Evolutionary conservation across 1,140 invertebrate species (phyloP).

Genomic region (Psix sp.): DNA sequence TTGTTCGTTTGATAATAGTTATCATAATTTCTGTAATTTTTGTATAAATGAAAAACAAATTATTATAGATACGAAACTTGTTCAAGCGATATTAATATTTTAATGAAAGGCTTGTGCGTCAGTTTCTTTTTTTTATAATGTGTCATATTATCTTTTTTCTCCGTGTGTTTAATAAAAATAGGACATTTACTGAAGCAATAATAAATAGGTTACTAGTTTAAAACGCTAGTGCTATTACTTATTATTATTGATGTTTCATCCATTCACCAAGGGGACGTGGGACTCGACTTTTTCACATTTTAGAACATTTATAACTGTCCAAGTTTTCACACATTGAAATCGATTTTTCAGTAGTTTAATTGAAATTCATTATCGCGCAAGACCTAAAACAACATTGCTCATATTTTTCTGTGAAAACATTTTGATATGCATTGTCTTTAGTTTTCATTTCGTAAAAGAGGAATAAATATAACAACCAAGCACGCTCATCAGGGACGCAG

Average conservation of each 20-base stretch:
- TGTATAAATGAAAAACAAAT: too few relatives aligned
- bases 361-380: conserved; percentile 44
- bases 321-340: too few relatives aligned
- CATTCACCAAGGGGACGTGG: conserved; percentile 21
- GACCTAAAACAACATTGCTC: conserved; percentile 39
- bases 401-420: background rate
- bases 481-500: conserved; percentile 65
- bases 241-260: background rate
- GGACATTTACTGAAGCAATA: too few relatives aligned
- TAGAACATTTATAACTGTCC: too few relatives aligned
- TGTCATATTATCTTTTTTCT: too few relatives aligned
- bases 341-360: conserved; percentile 27
- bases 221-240: background rate
- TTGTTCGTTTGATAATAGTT: too few relatives aligned
- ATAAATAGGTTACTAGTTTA: conserved; percentile 13
- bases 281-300: conserved; percentile 1
- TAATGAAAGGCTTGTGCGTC: too few relatives aligned
- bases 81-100: too few relatives aligned
- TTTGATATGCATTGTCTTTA: background rate
- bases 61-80: too few relatives aligned
- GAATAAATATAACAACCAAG: conserved; percentile 56
- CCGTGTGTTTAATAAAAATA: too few relatives aligned
- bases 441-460: conserved; percentile 15
- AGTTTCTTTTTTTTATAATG: too few relatives aligned
- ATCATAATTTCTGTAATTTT: too few relatives aligned